Evolutionary conservation across 2,113 vertebrate species (phyloP).

Genomic region (Thalassoma bifasciatum): DNA sequence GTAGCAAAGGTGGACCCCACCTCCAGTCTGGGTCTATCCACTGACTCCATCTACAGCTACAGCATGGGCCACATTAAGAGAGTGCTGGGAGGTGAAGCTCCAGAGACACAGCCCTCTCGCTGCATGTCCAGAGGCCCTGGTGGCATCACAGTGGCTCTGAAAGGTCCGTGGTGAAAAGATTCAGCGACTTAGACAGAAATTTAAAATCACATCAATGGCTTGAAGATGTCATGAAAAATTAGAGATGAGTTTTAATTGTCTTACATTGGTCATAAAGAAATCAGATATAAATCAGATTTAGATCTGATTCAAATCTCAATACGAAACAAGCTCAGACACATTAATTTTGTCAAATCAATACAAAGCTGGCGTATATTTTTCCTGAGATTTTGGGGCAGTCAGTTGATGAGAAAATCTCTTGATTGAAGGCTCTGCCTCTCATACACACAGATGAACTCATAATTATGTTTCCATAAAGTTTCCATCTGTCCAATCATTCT

Average conservation of each 20-base stretch:
- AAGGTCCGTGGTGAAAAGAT: constrained; percentile 84
- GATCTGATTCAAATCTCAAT: too few relatives aligned
- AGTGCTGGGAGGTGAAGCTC: constrained; percentile 88
- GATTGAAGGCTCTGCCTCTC: too few relatives aligned
- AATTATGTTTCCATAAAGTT: too few relatives aligned
- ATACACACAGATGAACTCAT: too few relatives aligned
- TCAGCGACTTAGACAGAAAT: too few relatives aligned
- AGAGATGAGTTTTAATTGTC: too few relatives aligned
- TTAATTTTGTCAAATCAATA: background rate
- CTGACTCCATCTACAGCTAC: constrained; percentile 93
- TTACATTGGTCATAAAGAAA: too few relatives aligned
- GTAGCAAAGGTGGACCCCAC: constrained; percentile 94
- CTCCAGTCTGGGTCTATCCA: constrained; percentile 91
- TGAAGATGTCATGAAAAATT: too few relatives aligned
- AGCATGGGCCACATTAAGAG: constrained; percentile 92
- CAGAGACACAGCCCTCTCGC: constrained; percentile 89
- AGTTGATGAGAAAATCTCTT: too few relatives aligned
- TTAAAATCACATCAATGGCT: too few relatives aligned
- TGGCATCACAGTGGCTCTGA: constrained; percentile 88
- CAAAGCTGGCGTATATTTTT: background rate
- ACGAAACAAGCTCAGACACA: background rate
- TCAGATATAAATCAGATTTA: too few relatives aligned
- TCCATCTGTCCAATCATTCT: background rate
- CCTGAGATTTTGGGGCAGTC: too few relatives aligned
- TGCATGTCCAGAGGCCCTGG: constrained; percentile 86